Base-by-base conservation (phyloP, 2,797 vertebrate genomes). In the Hozukius guyotensis region DNA sequence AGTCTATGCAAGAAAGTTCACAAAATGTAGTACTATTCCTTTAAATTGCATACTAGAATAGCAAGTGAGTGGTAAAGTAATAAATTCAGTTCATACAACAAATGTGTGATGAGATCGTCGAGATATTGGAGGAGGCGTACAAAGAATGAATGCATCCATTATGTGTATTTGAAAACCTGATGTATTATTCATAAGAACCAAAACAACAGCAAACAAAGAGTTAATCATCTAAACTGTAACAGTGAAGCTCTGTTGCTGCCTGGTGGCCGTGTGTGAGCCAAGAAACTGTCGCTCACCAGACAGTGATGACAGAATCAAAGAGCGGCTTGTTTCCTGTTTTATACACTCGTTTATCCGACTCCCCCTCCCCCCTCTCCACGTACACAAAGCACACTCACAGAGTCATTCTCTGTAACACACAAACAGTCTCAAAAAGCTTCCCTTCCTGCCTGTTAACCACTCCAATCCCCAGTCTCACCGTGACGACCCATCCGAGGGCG, bases 401-500 rank as follows among this genome's bases (percentile, higher is more conserved):
- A n/a, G 4, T 20, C 69, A 22, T 68, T 27, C 76, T 61, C 66
- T 11, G 8, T 57, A 18, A 46, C 67, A 75, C 25, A 46, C 56
- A 71, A 8, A 79, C 65, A 68, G 22, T 20, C 27, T 57, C 68
- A 59, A 59, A 72, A 38, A 63, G 5, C 22, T 52, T 36, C 27
- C 16, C 62, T 52, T 65, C 52, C 31, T 22, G 52, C 61, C 14
- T 1, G 6, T 10, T 12, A 46, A 61, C 38, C 57, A 13, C 20
- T 38, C 8, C 74, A 25, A 55, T 42, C 22, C 27, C 16, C 24
- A 22, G 27, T 14, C 97, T 97, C 87, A 99, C 99, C 97, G 99
- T 92, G 82, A 98, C 96, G 24, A 99, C 94, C 98, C 99, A 99
- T 81, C 97, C 98, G 8, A 99, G 93, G 69, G 96, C 98, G 2